Conservation (phyloP, 2,113 vertebrate genomes). For the Serinus canaria region DNA sequence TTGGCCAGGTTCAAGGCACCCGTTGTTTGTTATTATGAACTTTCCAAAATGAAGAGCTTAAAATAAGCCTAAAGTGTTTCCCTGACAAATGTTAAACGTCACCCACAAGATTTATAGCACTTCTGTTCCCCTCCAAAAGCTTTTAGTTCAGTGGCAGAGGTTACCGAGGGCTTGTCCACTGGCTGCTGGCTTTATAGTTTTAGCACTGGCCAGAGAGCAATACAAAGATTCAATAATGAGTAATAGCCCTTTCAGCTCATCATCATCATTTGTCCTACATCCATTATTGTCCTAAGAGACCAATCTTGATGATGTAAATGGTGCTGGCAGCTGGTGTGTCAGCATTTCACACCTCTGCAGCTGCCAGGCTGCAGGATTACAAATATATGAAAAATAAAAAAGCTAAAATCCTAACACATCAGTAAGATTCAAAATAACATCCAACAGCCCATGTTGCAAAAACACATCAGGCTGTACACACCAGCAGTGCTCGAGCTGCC, state of each 20-base stretch:
- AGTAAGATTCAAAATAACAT: not conserved
- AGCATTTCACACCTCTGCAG: conserved; percentile 67
- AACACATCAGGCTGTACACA: rapidly evolving
- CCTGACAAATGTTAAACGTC: conserved; percentile 76
- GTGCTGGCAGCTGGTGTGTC: conserved; percentile 70
- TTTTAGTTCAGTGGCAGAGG: conserved; percentile 78
- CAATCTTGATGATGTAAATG: conserved; percentile 60
- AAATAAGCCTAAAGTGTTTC: conserved; percentile 75
- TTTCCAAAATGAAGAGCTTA: conserved; percentile 72
- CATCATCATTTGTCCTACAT: conserved; percentile 76
- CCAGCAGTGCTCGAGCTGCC: not conserved
- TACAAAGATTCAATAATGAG: conserved; percentile 65
- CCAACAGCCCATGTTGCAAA: not conserved
- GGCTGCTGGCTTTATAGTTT: conserved; percentile 52
- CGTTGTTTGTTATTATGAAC: conserved; percentile 76
- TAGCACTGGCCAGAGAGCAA: conserved; percentile 60
- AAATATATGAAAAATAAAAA: not conserved
- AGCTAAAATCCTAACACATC: not conserved
- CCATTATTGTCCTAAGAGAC: conserved; percentile 75
- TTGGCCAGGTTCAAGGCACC: conserved; percentile 42
- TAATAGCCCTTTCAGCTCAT: conserved; percentile 71
- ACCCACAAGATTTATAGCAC: conserved; percentile 72
- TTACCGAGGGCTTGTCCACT: conserved; percentile 52
- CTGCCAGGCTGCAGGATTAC: conserved; percentile 11
- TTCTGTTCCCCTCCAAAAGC: conserved; percentile 72